A percentile compares a stretch with the other conserved stretches of the same genome.
These are phyloP conservation scores for Alosa sapidissima DNA, from an alignment of 2,797 vertebrate species.

Conservation along the genomic window DNA sequence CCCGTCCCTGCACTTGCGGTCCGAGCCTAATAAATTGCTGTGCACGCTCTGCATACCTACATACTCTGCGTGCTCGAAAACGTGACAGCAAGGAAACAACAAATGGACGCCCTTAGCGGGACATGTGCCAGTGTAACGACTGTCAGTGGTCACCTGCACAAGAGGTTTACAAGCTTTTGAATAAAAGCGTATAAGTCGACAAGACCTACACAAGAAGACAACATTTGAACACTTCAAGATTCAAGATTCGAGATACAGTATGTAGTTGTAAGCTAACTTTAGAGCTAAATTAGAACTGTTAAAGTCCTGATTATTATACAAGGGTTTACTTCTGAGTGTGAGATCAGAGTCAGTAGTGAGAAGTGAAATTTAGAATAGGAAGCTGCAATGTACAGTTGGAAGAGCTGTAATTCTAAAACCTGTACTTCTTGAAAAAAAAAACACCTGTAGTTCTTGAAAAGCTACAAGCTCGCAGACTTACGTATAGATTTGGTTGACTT, in stretches of 20 bases:
- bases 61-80: background rate
- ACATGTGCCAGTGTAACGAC: background rate
- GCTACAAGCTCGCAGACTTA: conserved; percentile 66
- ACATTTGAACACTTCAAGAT: background rate
- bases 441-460: background rate
- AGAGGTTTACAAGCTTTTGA: background rate
- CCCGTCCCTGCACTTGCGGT: conserved; percentile 28
- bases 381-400: background rate
- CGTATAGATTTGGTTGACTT: conserved; percentile 86
- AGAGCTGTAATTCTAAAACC: background rate
- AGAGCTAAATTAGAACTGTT: background rate
- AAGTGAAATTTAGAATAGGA: background rate
- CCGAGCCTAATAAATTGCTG: background rate
- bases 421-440: background rate
- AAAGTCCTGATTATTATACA: background rate
- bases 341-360: background rate
- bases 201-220: too few relatives aligned
- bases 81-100: background rate
- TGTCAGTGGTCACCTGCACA: background rate
- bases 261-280: background rate
- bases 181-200: background rate
- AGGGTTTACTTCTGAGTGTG: background rate
- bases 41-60: background rate
- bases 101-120: too few relatives aligned
- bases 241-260: background rate